Evolutionary conservation across 2,797 vertebrate genomes (phyloP).

Genomic region (Ispidina lecontei): DNA sequence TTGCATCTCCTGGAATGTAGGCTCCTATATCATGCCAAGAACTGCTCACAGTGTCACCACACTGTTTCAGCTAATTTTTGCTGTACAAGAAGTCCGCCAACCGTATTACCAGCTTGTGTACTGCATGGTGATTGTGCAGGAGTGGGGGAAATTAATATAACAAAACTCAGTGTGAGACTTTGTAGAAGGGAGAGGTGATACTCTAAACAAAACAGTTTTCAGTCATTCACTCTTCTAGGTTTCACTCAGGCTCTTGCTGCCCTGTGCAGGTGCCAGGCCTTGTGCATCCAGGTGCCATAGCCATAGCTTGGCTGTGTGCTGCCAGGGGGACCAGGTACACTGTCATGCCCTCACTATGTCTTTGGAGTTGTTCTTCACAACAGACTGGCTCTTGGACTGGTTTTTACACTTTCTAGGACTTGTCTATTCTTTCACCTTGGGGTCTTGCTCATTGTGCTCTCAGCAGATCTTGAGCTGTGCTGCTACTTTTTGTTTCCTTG

Average conservation of each 20-base stretch:
- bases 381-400: neutral
- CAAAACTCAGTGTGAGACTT: neutral
- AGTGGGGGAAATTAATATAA: neutral
- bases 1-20: neutral
- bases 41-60: neutral
- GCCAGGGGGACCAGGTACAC: neutral
- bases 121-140: neutral
- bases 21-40: neutral
- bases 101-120: neutral
- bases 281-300: neutral
- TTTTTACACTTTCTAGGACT: neutral
- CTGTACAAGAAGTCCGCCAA: neutral
- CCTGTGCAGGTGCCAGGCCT: neutral
- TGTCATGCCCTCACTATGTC: neutral
- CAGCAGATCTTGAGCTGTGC: neutral
- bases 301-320: neutral
- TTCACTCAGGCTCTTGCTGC: fast-evolving
- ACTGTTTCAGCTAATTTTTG: neutral
- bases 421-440: neutral
- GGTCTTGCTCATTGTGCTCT: neutral
- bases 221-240: neutral
- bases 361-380: neutral
- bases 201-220: neutral
- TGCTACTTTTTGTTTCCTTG: neutral
- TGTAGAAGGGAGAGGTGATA: neutral